Evolutionary conservation across 2,797 vertebrate species (phyloP).

Genomic region (Parambassis ranga): DNA sequence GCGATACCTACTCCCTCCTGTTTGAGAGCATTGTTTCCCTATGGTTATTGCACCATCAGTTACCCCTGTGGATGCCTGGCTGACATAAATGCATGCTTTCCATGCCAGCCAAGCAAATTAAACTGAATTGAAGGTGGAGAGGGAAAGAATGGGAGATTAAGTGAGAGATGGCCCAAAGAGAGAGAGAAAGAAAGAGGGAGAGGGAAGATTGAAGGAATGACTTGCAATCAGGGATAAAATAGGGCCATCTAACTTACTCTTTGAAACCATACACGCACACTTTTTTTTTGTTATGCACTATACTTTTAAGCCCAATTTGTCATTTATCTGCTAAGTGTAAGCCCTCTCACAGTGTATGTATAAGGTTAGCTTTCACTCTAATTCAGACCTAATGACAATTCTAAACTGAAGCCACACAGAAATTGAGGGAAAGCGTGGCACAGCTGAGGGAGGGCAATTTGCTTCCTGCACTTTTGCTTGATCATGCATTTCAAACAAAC

Average conservation of each 20-base stretch:
- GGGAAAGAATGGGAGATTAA: constrained; percentile 50
- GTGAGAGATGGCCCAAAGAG: constrained; percentile 46
- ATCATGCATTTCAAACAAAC: background rate
- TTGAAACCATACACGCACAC: constrained; percentile 4
- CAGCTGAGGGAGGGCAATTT: background rate
- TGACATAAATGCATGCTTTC: constrained; percentile 72
- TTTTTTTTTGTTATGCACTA: too few species aligned
- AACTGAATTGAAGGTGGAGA: constrained; percentile 61
- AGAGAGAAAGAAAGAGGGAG: background rate
- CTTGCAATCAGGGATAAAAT: constrained; percentile 41
- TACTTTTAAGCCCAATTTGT: constrained; percentile 6
- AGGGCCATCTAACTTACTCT: constrained; percentile 16
- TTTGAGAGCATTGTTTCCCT: constrained; percentile 72
- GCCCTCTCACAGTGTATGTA: background rate
- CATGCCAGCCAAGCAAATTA: constrained; percentile 67
- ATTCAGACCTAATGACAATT: background rate
- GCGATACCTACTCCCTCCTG: constrained; percentile 63
- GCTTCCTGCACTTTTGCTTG: background rate
- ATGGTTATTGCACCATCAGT: constrained; percentile 73
- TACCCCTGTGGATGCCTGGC: constrained; percentile 60
- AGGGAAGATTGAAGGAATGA: constrained; percentile 31
- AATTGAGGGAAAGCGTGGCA: background rate
- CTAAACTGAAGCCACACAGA: background rate
- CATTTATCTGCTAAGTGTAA: background rate
- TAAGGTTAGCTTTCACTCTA: background rate